Base-by-base conservation (phyloP, 2,113 vertebrate species). In the Grammomys surdaster region DNA sequence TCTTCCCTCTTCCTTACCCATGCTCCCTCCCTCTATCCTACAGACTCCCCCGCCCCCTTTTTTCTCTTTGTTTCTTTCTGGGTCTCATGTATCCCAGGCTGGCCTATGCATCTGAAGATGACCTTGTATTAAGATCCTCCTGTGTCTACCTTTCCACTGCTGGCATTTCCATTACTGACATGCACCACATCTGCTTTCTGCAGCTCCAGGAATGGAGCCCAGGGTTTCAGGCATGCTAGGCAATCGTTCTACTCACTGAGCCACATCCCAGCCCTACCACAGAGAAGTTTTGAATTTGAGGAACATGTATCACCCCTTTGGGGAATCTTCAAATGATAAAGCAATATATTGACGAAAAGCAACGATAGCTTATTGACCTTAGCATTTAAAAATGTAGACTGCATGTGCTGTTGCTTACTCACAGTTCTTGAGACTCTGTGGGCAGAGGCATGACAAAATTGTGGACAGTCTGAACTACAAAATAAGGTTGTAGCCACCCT, bases 11-110 rank as follows among this genome's bases (percentile, higher is more conserved):
- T 10, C 40, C 10, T 67, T 63, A 46, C 31, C 60, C 48, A 51
- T 0, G 1, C 2, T 33, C 11, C 26, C 31, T 36, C 46, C 31
- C 31, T 51, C 63, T 22, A 2, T 20, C 19, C 33, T 31, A 19
- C 2, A 11, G 0, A 22, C 7, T 11, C 72, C 6, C 22, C 2
- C 43, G 4, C 24, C 2, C 43, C 10, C 24, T 1, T 14, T 28
- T 48, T 16, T 43, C 36, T 40, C 1, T 46, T 7, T 1, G 3
- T 33, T 11, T 48, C 40, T 33, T 10, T 63, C n/a, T 82, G 56
- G 3, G 36, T 67, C 60, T 67, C 40, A 48, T 33, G 17, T 46
- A 67, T 28, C 26, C 26, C 40, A 46, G 26, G 26, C 7, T 65
- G 82, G 3, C 60, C 60, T 67, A 9, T 67, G 82, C 48, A 86